Evolutionary conservation across 2,888 invertebrate genomes (phyloP), one percentile per base, ranked within the genome.

Genomic region (Automeris io): DNA sequence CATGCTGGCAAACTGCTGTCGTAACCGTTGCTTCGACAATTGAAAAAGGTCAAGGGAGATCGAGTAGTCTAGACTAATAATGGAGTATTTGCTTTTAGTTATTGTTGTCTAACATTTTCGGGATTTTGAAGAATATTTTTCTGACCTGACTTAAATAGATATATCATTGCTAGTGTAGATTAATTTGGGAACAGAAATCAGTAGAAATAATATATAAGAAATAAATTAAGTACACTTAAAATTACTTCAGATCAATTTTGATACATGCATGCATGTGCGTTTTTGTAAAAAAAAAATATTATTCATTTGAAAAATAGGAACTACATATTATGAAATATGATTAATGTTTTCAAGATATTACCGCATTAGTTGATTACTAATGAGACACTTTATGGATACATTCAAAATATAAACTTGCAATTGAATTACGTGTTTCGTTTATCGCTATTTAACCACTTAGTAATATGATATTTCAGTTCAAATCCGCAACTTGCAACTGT

Each of bases 1-100:
- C 70, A 65, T 55, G 64, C 50, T 51, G 33, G 40, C 40, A 39
- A 41, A 51, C 48, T 33, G 41, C 19, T 43, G 36, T 18, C 6
- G 38, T 46, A 50, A 54, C 48, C 49, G 49, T 59, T 58, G 45
- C 40, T 25, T 31, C 22, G 45, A 37, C 40, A 13, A 39, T 39
- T 33, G 39, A 39, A 9, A 33, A 22, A 29, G 25, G 22, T 26
- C 39, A 29, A 33, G 21, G 21, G 19, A 8, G 18, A 26, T 37
- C 22, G 21, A 29, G 29, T 16, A 18, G 18, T 29, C 19, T 18
- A 18, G 6, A 35, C 24, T 32, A 32, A 33, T 25, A 9, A 33
- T 11, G 13, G 5, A 6, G 4, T 13, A 13, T 6, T 8, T 21
- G 13, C 8, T 5, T n/a, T 2, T 12, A 5, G 16, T 11, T 12